Conservation (phyloP, 2,888 invertebrate species). For the Protonemura montana region DNA sequence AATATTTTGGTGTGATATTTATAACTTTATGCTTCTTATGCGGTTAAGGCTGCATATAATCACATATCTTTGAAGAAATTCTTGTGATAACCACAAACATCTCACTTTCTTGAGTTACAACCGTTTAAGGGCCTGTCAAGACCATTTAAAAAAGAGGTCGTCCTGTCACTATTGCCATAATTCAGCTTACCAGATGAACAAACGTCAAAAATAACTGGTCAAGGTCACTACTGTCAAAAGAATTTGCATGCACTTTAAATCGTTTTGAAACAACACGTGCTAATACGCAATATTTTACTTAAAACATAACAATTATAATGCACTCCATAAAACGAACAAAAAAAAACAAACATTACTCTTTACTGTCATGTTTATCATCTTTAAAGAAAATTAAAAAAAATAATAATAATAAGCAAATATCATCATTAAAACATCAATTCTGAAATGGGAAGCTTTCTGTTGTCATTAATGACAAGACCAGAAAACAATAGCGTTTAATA, state of each 20-base stretch:
- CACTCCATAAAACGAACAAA: no score
- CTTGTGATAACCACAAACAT: no score
- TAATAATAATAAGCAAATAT: no score
- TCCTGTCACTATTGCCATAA: neutral
- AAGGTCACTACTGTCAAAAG: neutral
- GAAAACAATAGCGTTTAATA: neutral
- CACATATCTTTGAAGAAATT: no score
- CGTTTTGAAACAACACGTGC: neutral
- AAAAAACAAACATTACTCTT: neutral
- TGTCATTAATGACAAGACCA: neutral
- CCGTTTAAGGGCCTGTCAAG: no score
- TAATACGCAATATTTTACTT: neutral
- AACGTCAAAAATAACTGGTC: neutral
- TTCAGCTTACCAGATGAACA: neutral
- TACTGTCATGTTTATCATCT: neutral
- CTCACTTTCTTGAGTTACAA: no score
- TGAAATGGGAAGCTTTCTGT: neutral
- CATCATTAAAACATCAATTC: neutral
- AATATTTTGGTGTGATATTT: no score
- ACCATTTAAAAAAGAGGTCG: no score
- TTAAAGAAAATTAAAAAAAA: neutral
- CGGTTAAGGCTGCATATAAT: no score
- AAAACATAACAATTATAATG: no score
- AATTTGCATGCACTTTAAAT: neutral
- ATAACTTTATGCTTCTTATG: no score